Conservation (phyloP, 2,888 invertebrate species). For the Andricus curvator region DNA sequence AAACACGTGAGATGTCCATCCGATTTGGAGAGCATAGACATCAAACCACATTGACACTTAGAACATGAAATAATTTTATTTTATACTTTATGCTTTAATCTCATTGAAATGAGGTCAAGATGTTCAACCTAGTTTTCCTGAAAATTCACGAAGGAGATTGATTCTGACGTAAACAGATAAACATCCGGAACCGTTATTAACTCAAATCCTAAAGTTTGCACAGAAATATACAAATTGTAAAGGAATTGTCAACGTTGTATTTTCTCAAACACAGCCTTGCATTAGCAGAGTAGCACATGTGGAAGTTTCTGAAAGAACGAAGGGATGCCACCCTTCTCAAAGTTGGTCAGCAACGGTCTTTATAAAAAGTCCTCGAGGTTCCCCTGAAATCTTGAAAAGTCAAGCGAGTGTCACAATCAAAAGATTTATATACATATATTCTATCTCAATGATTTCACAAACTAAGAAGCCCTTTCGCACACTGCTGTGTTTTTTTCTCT, state of each 20-base stretch:
- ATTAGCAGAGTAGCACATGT: constrained; percentile 20
- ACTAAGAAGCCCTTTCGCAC: constrained; percentile 27
- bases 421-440: neutral
- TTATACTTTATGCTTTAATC: neutral
- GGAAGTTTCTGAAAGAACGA: constrained; percentile 24
- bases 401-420: constrained; percentile 3
- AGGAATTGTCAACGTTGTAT: neutral
- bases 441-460: neutral
- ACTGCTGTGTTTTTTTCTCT: constrained; percentile 1
- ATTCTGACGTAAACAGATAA: too few species aligned
- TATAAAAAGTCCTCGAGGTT: constrained; percentile 25
- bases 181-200: neutral
- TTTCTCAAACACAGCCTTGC: neutral
- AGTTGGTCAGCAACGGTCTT: constrained; percentile 37
- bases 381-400: constrained; percentile 18
- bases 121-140: neutral
- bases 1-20: constrained; percentile 20
- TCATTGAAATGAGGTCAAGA: neutral
- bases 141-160: neutral
- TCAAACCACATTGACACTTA: neutral
- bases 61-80: neutral
- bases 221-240: neutral
- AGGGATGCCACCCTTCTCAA: constrained; percentile 19
- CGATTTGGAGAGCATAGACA: constrained; percentile 8
- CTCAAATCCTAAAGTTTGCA: neutral